Percentiles rank a stretch among this genome's conserved stretches.
phyloP scores from a whole-genome alignment of 2,113 vertebrate species.

The Rhinichthys klamathensis region DNA sequence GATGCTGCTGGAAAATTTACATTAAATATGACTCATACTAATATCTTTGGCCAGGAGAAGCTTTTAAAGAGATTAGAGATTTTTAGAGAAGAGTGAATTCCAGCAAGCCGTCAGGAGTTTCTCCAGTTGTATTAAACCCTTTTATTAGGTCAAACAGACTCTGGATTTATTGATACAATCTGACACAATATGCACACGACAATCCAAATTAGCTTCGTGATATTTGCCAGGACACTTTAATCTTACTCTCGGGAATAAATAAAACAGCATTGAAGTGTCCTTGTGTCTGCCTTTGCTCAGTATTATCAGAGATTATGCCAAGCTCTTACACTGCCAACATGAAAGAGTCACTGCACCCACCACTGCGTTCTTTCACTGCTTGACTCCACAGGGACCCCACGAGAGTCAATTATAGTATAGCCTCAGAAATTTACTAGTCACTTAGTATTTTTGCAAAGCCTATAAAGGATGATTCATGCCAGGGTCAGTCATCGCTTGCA shows the following conservation, averaged over 20 bases:
- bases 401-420: constrained; percentile 29
- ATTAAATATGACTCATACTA: constrained; percentile 28
- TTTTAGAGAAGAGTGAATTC: constrained; percentile 35
- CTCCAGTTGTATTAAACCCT: constrained; percentile 15
- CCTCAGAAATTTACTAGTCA: constrained; percentile 6
- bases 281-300: constrained; percentile 22
- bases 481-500: background rate
- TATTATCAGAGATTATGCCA: constrained; percentile 31
- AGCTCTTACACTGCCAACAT: constrained; percentile 19
- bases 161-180: constrained; percentile 26
- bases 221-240: constrained; percentile 32
- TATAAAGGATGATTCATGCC: constrained; percentile 13
- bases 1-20: constrained; percentile 4
- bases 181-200: constrained; percentile 26
- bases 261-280: background rate
- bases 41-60: constrained; percentile 48
- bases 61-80: constrained; percentile 55
- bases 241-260: constrained; percentile 13
- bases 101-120: constrained; percentile 45
- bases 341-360: background rate
- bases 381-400: background rate
- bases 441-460: background rate
- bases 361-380: background rate
- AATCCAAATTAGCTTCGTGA: constrained; percentile 24
- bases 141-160: constrained; percentile 45